Evolutionary conservation across 2,797 vertebrate species (phyloP).

Genomic region (Notolabrus celidotus): DNA sequence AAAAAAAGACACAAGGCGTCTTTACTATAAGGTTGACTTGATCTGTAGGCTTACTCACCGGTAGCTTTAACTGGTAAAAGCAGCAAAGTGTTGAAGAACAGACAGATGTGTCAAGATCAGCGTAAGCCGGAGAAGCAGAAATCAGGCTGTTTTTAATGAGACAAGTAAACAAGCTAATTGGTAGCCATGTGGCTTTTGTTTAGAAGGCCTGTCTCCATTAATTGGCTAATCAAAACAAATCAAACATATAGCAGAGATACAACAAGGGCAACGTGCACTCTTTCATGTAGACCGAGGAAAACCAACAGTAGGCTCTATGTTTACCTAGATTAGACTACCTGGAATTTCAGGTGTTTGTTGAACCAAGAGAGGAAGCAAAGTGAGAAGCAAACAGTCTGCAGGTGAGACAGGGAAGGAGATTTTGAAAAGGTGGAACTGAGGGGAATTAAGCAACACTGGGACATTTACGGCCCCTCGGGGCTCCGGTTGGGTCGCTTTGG

Average conservation of each 20-base stretch:
- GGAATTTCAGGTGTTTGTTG: neutral
- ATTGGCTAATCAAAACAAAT: slow-evolving; percentile 4
- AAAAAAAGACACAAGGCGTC: too few species aligned
- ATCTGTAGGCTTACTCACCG: neutral
- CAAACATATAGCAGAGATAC: neutral
- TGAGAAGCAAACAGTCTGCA: neutral
- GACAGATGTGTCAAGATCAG: neutral
- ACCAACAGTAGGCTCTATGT: neutral
- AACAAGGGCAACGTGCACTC: neutral
- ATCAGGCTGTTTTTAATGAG: neutral
- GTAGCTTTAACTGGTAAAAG: too few species aligned
- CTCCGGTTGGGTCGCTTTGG: neutral
- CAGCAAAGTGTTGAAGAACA: neutral
- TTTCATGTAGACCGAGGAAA: neutral
- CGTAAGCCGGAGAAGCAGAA: neutral
- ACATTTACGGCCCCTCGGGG: slow-evolving; percentile 4
- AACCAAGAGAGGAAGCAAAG: neutral
- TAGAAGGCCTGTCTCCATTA: neutral
- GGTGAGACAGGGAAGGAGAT: slow-evolving; percentile 9
- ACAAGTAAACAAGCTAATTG: slow-evolving; percentile 4
- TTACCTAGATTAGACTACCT: neutral
- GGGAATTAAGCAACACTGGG: slow-evolving; percentile 12
- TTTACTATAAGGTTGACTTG: too few species aligned
- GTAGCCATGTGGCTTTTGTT: slow-evolving; percentile 14
- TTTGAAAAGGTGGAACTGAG: slow-evolving; percentile 16